Base-by-base conservation (phyloP, 2,797 vertebrate genomes). In the Spondyliosoma cantharus region DNA sequence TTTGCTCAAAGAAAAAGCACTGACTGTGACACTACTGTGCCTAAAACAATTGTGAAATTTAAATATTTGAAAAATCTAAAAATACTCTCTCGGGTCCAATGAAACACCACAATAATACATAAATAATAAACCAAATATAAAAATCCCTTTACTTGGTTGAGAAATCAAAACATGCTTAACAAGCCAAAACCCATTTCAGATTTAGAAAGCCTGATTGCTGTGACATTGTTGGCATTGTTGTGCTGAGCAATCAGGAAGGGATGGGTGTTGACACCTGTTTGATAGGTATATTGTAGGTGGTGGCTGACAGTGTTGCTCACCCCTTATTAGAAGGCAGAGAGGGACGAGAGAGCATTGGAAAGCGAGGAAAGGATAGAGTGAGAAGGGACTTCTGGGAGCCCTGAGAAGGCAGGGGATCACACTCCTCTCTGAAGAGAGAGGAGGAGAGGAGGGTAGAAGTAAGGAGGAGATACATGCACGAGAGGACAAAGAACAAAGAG, bases 261-360 rank as follows among this genome's bases (percentile, higher is more conserved):
- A 60, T 25, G 43, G 68, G 54, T 54, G 67, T 63, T 80, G 76
- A 74, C 88, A 83, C 67, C 77, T 84, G 83, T 50, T 80, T 48
- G 45, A 77, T 54, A 66, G 67, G 27, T 43, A 66, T 48, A 84
- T 72, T 80, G 67, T 74, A 88, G 87, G 87, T 7, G 77, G 88
- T 87, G 77, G 87, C 91, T 69, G 74, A 87, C 68, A 81, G 87
- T 87, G 88, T 88, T 91, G 93, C 95, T 96, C 96, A 97, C 96
- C 96, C 96, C 96, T 97, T 96, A 88, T 93, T 94, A 93, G 94
- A 94, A 93, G 95, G 95, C 90, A 96, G 91, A 93, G 94, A 97
- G 93, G 96, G 93, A 96, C 96, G 95, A 94, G 96, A 97, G 92
- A 97, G 97, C 87, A 95, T 96, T 95, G 96, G 95, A 95, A 97